Conservation (phyloP, 2,113 vertebrate species). For the Psettodes erumei region DNA sequence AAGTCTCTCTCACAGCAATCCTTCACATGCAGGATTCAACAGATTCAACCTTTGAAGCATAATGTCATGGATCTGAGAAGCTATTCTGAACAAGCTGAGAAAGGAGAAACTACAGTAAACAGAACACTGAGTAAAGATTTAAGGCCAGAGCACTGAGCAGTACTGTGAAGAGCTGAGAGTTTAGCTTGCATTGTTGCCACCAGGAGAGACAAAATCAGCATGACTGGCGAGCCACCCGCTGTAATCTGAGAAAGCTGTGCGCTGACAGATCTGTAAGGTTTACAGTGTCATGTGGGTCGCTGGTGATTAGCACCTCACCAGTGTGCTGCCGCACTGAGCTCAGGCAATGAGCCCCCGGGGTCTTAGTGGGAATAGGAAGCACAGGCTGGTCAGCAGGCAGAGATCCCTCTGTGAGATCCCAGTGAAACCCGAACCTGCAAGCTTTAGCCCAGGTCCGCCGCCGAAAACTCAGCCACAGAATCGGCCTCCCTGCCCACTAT, state of each 20-base stretch:
- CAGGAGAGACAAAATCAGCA: conserved; percentile 26
- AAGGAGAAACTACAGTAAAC: neutral
- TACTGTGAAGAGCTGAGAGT: neutral
- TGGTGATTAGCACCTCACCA: conserved; percentile 59
- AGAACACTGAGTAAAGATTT: neutral
- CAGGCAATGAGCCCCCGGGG: conserved; percentile 68
- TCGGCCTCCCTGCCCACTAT: neutral
- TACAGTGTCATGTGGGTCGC: conserved; percentile 62
- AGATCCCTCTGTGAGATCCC: conserved; percentile 29
- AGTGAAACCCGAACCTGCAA: conserved; percentile 62
- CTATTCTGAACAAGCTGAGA: neutral
- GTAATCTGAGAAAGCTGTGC: conserved; percentile 43
- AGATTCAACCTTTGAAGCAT: conserved; percentile 33
- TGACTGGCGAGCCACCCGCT: conserved; percentile 18
- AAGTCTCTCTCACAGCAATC: no score
- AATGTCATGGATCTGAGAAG: conserved; percentile 13
- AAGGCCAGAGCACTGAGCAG: neutral
- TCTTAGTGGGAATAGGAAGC: conserved; percentile 69
- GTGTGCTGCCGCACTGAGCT: conserved; percentile 41
- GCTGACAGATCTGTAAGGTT: conserved; percentile 66
- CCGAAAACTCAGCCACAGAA: conserved; percentile 14
- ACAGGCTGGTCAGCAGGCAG: conserved; percentile 30
- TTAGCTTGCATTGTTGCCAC: neutral
- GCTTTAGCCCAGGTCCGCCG: conserved; percentile 11
- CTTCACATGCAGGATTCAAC: conserved; percentile 25